Base-by-base conservation (phyloP, 2,797 vertebrate genomes). In the Pangasius djambal region DNA sequence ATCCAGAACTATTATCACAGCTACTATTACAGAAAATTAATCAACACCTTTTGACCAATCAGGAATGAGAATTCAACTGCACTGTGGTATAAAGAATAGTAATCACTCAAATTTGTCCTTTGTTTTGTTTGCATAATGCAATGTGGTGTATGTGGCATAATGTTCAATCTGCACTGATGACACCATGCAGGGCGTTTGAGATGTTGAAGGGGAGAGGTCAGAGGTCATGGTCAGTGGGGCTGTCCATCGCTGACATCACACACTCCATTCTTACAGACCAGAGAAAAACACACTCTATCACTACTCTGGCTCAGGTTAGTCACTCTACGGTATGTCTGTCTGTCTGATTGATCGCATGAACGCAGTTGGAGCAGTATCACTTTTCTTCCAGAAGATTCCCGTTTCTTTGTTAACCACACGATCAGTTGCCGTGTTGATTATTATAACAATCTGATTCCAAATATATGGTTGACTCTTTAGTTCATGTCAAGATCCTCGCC, bases 201-300 rank as follows among this genome's bases (percentile, higher is more conserved):
- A 91, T 98, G 48, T 94, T 97, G 77, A 98, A 97, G 92, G 97
- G 94, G 61, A 97, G 95, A 94, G 97, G 97, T 63, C 98, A 99
- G 93, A 95, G 97, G 82, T 99, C 98, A 0, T 99, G 97, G 98
- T 99, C 98, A 40, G 96, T 99, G 74, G 98, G 97, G 67, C 95
- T 99, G 82, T 99, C 98, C 2, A 92, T 99, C 20, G 98, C 98
- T 55, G 98, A 99, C 95, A 95, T 99, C 94, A 96, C 95, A 61
- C 96, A 98, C 93, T 98, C 96, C 63, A 95, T 99, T 93, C 83
- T 98, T 90, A 96, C 95, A 34, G 93, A 99, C 91, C 97, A 96
- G 94, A 97, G 91, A 92, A 98, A 97, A 93, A 88, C 94, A n/a
- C 98, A 99, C 95, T 99, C 98, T 0, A 94, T 99, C 91, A 97